Base-by-base conservation (phyloP, 2,797 vertebrate species). In the Taenioides sp. region DNA sequence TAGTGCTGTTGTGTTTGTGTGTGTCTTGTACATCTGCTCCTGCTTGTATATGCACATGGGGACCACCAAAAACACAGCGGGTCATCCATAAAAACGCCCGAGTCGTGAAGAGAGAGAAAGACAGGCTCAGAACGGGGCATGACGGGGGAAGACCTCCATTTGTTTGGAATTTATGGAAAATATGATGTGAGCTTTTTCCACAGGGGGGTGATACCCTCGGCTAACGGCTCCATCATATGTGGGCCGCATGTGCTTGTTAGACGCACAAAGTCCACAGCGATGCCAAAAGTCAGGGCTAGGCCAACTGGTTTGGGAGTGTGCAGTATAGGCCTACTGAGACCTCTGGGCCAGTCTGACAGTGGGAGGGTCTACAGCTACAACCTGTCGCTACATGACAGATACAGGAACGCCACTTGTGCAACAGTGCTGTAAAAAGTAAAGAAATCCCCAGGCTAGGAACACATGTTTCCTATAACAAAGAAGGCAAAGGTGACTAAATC, bases 21-120 rank as follows among this genome's bases (percentile, higher is more conserved):
- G 77, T 80, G 86, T 83, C 79, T 83, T 85, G 78, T 75, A 82
- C 76, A 83, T 84, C 82, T 87, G 84, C 77, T 75, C 66, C 72
- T 87, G 83, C 73, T 84, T 87, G 81, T 72, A 65, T 49, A 9
- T 75, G 83, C 71, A 77, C 73, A 80, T 69, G 20, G 76, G 72
- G 76, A 80, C 79, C 74, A 77, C 86, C 80, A 76, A 65, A 71
- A 69, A 70, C 72, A 11, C 81, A 77, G 81, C 69, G 7, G 79
- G 76, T 64, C 78, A 79, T 77, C 68, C 50, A 80, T 82, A 87
- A 84, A 84, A 81, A 75, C 65, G 18, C 75, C 69, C 54, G 66
- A 80, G 80, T 63, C 66, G 57, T 69, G 71, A 78, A 85, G 75
- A 86, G 76, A 80, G 61, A 65, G 71, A 27, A 69, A 75, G 66